These are phyloP conservation scores for Stegodyphus mimosarum DNA, from an alignment of 1,140 invertebrate genomes.

Conservation along the genomic window DNA sequence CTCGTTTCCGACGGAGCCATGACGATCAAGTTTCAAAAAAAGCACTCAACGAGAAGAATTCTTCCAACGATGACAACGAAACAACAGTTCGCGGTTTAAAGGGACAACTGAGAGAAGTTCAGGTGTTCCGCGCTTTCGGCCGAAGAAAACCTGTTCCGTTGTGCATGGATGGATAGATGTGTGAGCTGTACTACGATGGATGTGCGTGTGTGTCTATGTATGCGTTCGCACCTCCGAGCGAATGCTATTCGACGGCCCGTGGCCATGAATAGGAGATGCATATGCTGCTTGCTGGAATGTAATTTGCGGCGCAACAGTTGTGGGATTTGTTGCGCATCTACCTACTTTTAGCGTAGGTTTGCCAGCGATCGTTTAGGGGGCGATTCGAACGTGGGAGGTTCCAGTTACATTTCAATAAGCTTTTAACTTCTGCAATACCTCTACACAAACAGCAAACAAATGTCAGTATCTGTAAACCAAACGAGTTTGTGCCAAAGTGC, in stretches of 20 bases:
- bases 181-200: neutral
- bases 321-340: neutral
- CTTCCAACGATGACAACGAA: neutral
- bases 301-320: neutral
- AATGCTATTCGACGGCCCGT: neutral
- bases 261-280: neutral
- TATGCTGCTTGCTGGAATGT: neutral
- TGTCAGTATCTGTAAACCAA: too few relatives aligned
- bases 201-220: neutral
- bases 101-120: neutral
- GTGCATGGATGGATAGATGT: too few relatives aligned
- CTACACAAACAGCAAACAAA: too few relatives aligned
- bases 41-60: neutral
- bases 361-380: too few relatives aligned
- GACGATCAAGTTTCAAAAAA: neutral
- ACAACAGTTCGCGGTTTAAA: neutral
- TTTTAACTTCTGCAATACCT: too few relatives aligned
- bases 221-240: neutral
- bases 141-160: neutral
- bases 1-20: constrained; percentile 25
- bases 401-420: too few relatives aligned
- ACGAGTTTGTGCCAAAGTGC: too few relatives aligned
- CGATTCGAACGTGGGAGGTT: too few relatives aligned
- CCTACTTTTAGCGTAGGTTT: neutral
- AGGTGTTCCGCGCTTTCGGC: neutral